A percentile compares a stretch with the other conserved stretches of the same genome.
Conservation (phyloP, 2,888 invertebrate genomes). For the Psylliodes chrysocephalus region DNA sequence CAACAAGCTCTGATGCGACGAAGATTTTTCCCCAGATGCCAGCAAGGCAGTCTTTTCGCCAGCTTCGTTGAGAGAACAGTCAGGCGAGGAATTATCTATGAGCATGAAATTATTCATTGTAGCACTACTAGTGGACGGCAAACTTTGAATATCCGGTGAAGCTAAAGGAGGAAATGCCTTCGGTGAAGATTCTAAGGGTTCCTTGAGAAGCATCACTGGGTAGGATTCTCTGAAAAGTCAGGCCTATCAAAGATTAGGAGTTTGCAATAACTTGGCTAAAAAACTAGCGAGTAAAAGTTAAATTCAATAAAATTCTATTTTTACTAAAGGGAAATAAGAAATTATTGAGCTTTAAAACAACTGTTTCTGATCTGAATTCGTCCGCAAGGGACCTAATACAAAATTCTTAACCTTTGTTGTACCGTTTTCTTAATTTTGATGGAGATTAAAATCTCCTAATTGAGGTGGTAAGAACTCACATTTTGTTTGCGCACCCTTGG, state of each 20-base stretch:
- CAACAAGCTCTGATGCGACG: conserved; percentile 80
- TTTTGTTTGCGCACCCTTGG: too few relatives aligned
- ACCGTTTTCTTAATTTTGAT: too few relatives aligned
- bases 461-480: too few relatives aligned
- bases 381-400: too few relatives aligned
- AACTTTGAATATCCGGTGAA: conserved; percentile 71
- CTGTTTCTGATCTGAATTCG: too few relatives aligned
- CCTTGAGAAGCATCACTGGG: conserved; percentile 62
- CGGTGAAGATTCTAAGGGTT: conserved; percentile 59
- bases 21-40: conserved; percentile 68
- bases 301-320: too few relatives aligned
- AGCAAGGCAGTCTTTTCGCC: conserved; percentile 72
- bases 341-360: too few relatives aligned
- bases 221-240: conserved; percentile 73
- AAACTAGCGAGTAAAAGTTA: too few relatives aligned
- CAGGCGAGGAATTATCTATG: conserved; percentile 63
- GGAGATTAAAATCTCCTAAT: too few relatives aligned
- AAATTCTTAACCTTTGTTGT: too few relatives aligned
- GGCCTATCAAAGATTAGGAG: conserved; percentile 20
- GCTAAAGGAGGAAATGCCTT: conserved; percentile 70
- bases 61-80: conserved; percentile 50
- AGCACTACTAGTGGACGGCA: conserved; percentile 67
- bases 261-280: neutral
- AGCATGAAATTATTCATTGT: conserved; percentile 66
- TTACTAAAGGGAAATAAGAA: too few relatives aligned